Percentiles rank a stretch among this genome's conserved stretches.
Evolutionary conservation across 2,113 vertebrate genomes (phyloP).

Genomic region (Gymnarchus niloticus): DNA sequence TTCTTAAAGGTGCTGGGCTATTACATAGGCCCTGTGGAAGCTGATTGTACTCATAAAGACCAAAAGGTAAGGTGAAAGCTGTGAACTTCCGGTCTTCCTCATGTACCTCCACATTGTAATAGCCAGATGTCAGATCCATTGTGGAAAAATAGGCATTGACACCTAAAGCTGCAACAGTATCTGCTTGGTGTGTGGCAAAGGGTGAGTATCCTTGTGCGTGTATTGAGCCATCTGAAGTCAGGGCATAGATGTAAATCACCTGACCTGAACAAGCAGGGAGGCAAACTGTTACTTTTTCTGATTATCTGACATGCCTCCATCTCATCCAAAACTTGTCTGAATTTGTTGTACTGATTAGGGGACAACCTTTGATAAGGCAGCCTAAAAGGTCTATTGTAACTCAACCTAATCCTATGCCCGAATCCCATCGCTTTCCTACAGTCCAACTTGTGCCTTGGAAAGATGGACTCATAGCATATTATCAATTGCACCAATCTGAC

Average conservation of each 20-base stretch:
- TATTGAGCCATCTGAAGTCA: neutral
- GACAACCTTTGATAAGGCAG: neutral
- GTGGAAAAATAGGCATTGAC: conserved; percentile 24
- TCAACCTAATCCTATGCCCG: neutral
- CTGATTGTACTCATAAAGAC: conserved; percentile 13
- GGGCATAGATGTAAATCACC: neutral
- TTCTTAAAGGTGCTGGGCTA: conserved; percentile 8
- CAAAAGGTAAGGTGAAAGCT: conserved; percentile 15
- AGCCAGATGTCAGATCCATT: conserved; percentile 15
- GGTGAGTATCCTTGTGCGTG: neutral
- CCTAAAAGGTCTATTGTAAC: neutral
- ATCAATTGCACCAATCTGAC: neutral
- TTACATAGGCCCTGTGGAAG: conserved; percentile 22
- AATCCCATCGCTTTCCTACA: neutral
- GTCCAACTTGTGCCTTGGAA: neutral
- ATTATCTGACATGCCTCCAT: neutral
- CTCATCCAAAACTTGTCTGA: neutral
- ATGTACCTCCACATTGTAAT: conserved; percentile 18
- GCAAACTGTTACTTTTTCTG: neutral
- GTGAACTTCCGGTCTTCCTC: conserved; percentile 23
- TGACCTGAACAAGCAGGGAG: neutral
- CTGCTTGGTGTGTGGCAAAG: neutral
- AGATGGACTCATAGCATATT: neutral
- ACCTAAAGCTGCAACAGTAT: conserved; percentile 11
- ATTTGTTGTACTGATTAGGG: neutral